phyloP scores from a whole-genome alignment of 2,888 invertebrate species.

The Ochropleura plecta region DNA sequence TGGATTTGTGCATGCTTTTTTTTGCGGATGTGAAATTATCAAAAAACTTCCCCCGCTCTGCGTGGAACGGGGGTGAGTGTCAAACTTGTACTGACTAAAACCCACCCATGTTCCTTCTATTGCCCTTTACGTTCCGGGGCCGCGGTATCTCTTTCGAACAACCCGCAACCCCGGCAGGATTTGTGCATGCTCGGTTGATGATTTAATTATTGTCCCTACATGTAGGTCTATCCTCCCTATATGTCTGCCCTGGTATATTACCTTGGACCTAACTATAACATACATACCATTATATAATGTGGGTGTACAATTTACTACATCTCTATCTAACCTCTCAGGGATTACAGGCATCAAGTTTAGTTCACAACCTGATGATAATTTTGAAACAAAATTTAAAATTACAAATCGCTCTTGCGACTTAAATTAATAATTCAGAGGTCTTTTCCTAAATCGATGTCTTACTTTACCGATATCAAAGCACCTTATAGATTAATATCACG shows the following conservation, averaged over 20 bases:
- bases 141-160: no score
- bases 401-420: not conserved
- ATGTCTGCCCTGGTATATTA: not conserved
- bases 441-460: not conserved
- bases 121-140: no score
- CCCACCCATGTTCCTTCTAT: no score
- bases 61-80: no score
- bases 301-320: not conserved
- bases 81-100: no score
- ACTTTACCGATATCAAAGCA: slow-evolving; percentile 9
- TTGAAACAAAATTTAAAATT: not conserved
- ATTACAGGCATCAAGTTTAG: not conserved
- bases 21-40: no score
- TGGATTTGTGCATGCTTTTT: not conserved
- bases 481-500: slow-evolving; percentile 29
- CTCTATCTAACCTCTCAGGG: not conserved
- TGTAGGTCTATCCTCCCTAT: no score
- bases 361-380: not conserved
- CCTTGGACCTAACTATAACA: not conserved
- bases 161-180: no score
- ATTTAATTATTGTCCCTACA: no score
- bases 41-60: no score
- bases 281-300: not conserved
- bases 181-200: not conserved
- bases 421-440: slow-evolving; percentile 3